Base-by-base conservation (phyloP, 1,140 invertebrate species). In the Musca vetustissima region DNA sequence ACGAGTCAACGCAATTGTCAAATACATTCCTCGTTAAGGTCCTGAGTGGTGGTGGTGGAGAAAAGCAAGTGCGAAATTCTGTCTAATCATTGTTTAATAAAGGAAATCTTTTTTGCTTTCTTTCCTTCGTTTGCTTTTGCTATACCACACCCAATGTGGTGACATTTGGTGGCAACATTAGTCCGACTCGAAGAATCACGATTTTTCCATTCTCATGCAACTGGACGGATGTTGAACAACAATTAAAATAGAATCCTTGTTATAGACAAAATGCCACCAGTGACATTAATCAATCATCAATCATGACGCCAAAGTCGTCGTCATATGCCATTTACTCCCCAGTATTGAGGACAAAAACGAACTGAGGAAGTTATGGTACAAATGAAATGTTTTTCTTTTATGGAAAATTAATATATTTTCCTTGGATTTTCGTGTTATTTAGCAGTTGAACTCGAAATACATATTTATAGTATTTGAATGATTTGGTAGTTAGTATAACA, bases 221-320 rank as follows among this genome's bases (percentile, higher is more conserved):
- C 17, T 52, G 49, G 49, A 52, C 17, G 49, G 49, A 22, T 19
- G n/a, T 19, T 19, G 49, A 11, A 52, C 17, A 19, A 52, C 17
- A 52, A 52, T 52, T 22, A 52, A n/a, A 52, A 61, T 21, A 36
- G n/a, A 59, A 59, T 43, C 6, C 36, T 43, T 43, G 36, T 43
- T 43, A 13, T 43, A 43, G 36, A 43, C 36, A 32, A 59, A 28
- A 32, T 36, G 36, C 28, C 57, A 61, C 57, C 57, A 61, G 57
- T 61, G 57, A 61, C 57, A 61, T 61, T 61, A 36, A 61, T 61
- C 57, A 61, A 61, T 61, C 57, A 61, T 61, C 28, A 61, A 61
- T 61, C 28, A 61, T 61, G 57, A 61, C 57, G 49, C 17, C 49
- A 32, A 43, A 28, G 28, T 59, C 55, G 28, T 59, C 55, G 55